phyloP scores from a whole-genome alignment of 2,113 vertebrate species.

The Heptranchias perlo region DNA sequence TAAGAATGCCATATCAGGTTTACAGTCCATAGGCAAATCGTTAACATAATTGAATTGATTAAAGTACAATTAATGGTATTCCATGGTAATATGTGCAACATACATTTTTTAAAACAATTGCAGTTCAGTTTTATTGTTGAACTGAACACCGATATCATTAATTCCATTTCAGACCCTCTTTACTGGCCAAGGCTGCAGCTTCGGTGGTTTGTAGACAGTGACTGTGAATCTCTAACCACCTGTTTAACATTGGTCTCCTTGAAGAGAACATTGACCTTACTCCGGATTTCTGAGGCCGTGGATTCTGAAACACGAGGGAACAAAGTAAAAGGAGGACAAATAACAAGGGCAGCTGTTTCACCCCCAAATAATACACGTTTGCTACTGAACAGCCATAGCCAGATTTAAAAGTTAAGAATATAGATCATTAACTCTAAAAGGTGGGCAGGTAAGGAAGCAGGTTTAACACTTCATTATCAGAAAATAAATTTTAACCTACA shows the following conservation, averaged over 20 bases:
- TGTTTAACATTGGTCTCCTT: constrained; percentile 54
- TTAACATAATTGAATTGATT: neutral
- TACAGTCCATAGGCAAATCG: neutral
- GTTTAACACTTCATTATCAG: neutral
- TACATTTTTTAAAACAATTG: neutral
- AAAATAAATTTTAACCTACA: neutral
- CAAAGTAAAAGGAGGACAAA: neutral
- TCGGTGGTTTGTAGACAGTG: neutral
- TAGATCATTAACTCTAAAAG: neutral
- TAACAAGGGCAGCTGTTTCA: neutral
- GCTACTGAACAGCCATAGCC: neutral
- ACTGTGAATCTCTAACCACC: constrained; percentile 42
- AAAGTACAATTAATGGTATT: neutral
- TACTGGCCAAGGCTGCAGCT: neutral
- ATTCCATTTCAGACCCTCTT: neutral
- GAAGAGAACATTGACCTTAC: constrained; percentile 44
- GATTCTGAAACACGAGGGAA: constrained; percentile 41
- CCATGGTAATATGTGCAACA: neutral
- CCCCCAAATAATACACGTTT: neutral
- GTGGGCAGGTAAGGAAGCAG: neutral
- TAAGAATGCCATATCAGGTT: neutral
- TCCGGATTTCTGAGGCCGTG: constrained; percentile 42
- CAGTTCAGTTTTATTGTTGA: neutral
- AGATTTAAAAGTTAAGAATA: neutral
- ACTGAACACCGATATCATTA: neutral